phyloP scores from a whole-genome alignment of 1,140 invertebrate genomes.

The Helicoverpa armigera region DNA sequence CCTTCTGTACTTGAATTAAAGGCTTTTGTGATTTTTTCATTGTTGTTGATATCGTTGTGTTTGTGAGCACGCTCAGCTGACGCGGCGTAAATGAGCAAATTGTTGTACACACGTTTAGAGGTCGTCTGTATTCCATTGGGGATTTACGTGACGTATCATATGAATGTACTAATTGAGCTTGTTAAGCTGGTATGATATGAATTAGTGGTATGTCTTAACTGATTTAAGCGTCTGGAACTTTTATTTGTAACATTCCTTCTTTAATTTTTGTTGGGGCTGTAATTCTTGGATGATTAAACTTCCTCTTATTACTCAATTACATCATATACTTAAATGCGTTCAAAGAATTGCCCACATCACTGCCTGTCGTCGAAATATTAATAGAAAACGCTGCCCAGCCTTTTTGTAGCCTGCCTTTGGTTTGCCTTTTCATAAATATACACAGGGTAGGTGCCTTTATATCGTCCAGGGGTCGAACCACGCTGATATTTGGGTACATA shows the following conservation, averaged over 20 bases:
- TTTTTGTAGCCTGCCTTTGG: too few relatives aligned
- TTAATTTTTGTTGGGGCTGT: background rate
- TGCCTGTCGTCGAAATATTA: too few relatives aligned
- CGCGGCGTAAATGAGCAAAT: constrained; percentile 58
- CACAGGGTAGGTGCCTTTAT: too few relatives aligned
- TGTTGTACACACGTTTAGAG: constrained; percentile 66
- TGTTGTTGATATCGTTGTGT: background rate
- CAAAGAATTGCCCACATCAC: too few relatives aligned
- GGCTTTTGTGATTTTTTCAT: background rate
- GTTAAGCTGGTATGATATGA: constrained; percentile 25
- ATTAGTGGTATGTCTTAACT: constrained; percentile 5
- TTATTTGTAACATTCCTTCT: background rate
- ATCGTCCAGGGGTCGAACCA: too few relatives aligned
- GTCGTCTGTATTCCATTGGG: constrained; percentile 51
- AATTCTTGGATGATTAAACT: background rate
- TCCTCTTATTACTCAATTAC: too few relatives aligned
- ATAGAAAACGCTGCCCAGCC: too few relatives aligned
- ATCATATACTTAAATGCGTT: too few relatives aligned
- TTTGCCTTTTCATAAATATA: too few relatives aligned
- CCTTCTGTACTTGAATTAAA: constrained; percentile 34
- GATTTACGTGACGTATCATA: constrained; percentile 11
- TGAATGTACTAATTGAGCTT: constrained; percentile 33
- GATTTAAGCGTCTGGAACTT: constrained; percentile 1
- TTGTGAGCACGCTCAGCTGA: constrained; percentile 40
- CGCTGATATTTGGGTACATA: too few relatives aligned